Base-by-base conservation (phyloP, 2,888 invertebrate genomes). In the Euproctis similis region DNA sequence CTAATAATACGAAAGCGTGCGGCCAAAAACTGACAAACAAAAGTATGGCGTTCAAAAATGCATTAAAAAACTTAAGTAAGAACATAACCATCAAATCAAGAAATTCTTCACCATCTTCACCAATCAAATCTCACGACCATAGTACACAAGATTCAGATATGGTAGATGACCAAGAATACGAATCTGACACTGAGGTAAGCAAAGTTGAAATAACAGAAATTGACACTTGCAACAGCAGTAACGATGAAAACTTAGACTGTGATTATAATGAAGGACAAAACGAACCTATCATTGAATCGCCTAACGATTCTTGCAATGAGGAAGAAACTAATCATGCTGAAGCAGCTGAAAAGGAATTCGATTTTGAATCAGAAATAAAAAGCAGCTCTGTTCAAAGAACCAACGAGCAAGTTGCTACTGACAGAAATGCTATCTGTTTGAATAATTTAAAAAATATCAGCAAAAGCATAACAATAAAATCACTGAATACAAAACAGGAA, bases 61-160 rank as follows among this genome's bases (percentile, higher is more conserved):
- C 63, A 17, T 47, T 80, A 28, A 73, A 72, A 50, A 68, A 60
- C 42, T 58, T 80, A 41, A 48, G 75, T 36, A 69, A 66, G 53
- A 63, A 75, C 44, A 68, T 81, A 18, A 76, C 71, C 24, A 54
- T 81, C 1, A 81, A 76, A 49, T 64, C 77, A 3, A 56, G 55
- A 31, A 73, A 62, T 39, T 49, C 62, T 11, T 62, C 69, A 8
- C 60, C 66, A 12, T 61, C 34, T 45, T 42, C 43, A 12, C 41
- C 47, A 13, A 4, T 34, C 7, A 43, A 41, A 30, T 39, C 44
- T 14, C 45, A 53, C 30, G 54, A 57, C 23, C 30, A 50, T 12
- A 42, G 53, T 30, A 41, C 46, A 27, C 47, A 60, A 29, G 44
- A 33, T 4, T 59, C 20, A 16, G 31, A 23, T 17, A 2, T 14